Base-by-base conservation (phyloP, 2,797 vertebrate genomes). In the Rachycentron canadum region DNA sequence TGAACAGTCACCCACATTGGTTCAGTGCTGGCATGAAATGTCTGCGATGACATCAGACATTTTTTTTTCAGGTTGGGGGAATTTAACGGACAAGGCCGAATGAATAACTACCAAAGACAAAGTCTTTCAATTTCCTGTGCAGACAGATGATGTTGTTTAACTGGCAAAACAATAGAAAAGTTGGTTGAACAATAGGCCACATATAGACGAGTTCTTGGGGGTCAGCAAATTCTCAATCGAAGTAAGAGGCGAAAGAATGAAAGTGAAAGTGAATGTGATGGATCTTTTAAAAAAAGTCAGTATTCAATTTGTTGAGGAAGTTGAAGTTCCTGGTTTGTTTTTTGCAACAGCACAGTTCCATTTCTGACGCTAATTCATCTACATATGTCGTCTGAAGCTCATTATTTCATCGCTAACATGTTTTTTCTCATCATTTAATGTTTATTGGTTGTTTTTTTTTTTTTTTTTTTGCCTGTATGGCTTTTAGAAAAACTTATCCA, bases 71-170 rank as follows among this genome's bases (percentile, higher is more conserved):
- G 36, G 13, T 73, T 17, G 7, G 34, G 40, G 23, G 21, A 65
- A 40, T 50, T 60, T 28, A 81, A 69, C 76, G 17, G 66, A 41
- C 41, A 64, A 47, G 40, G 1, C 40, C 13, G 36, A 62, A 84
- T 64, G 72, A 76, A 52, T n/a, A 14, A 41, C 61, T 26, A 23
- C 4, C 61, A 49, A 67, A 41, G 26, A 61, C 16, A 5, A 26
- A 82, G 65, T 63, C 1, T 32, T 65, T 76, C 62, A 0, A 57
- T 66, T 63, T 45, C 38, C 52, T 8, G 56, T 30, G 65, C 16
- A 14, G 57, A 68, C 13, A 30, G 67, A 86, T 73, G 0, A 55
- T 32, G 28, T 63, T 25, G 45, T 55, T 77, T 4, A 38, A 26
- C 0, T 5, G 21, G 16, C 7, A 74, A 69, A 72, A 65, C 59